These are phyloP conservation scores for Parus major DNA, from an alignment of 2,113 vertebrate genomes.

Conservation along the genomic window DNA sequence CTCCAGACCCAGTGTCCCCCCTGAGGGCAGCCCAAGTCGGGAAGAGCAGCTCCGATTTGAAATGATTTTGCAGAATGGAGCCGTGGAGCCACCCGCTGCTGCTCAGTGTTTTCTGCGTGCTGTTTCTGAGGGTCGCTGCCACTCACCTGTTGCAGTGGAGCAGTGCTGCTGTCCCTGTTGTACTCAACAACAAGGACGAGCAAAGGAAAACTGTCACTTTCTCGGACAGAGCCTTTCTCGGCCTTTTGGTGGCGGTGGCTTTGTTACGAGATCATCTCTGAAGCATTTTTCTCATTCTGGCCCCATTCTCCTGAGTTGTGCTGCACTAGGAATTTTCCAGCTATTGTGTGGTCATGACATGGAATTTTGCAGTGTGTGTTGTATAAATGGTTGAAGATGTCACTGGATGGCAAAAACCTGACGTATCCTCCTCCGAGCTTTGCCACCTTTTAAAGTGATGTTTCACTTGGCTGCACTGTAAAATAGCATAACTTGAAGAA, in stretches of 20 bases:
- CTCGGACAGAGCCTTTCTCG: accelerated
- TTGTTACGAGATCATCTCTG: neutral
- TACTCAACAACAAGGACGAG: accelerated
- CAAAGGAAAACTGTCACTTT: neutral
- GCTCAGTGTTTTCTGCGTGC: neutral
- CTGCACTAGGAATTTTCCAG: neutral
- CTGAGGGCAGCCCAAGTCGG: neutral
- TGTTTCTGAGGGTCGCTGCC: neutral
- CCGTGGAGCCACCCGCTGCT: neutral
- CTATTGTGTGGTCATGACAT: neutral
- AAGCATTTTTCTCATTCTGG: conserved; percentile 25
- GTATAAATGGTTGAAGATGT: neutral
- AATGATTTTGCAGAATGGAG: neutral
- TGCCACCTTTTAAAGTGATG: neutral
- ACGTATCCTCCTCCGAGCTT: neutral
- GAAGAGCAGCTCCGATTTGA: neutral
- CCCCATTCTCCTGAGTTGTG: neutral
- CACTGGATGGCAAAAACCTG: neutral
- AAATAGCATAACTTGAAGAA: neutral
- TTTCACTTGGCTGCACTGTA: neutral
- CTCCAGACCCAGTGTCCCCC: neutral
- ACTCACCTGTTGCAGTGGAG: neutral
- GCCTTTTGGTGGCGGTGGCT: neutral
- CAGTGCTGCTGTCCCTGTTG: accelerated
- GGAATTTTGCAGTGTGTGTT: neutral